A percentile compares a stretch with the other conserved stretches of the same genome.
phyloP scores from a whole-genome alignment of 2,797 vertebrate species.

The Scarus forsteni region DNA sequence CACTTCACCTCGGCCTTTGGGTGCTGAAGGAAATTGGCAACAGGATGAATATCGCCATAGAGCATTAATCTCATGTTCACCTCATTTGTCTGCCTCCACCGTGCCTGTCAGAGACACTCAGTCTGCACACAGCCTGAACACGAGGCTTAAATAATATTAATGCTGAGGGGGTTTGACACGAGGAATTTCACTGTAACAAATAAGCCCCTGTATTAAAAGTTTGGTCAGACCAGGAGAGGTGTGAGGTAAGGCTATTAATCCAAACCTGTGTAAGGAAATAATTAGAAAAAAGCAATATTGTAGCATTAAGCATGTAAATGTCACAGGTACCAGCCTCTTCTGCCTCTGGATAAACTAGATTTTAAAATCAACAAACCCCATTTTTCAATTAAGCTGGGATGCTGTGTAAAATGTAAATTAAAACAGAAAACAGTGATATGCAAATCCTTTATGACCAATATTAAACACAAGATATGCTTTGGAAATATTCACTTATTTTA shows the following conservation, averaged over 20 bases:
- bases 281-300: too few relatives aligned
- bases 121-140: conserved; percentile 3
- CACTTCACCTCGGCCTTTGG: conserved; percentile 30
- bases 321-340: too few relatives aligned
- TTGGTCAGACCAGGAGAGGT: neutral
- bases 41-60: conserved; percentile 17
- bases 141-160: neutral
- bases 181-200: conserved; percentile 1
- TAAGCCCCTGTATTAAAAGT: neutral
- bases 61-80: conserved; percentile 41
- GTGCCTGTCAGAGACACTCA: conserved; percentile 11
- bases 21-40: conserved; percentile 21
- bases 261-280: neutral
- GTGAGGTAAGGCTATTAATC: neutral
- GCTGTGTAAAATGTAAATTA: too few relatives aligned
- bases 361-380: too few relatives aligned
- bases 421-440: too few relatives aligned
- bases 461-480: too few relatives aligned
- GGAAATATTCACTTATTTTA: too few relatives aligned
- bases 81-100: conserved; percentile 45
- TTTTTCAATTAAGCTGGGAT: too few relatives aligned
- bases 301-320: too few relatives aligned
- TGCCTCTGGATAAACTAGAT: too few relatives aligned
- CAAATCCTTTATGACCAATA: too few relatives aligned
- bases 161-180: neutral